Evolutionary conservation across 2,888 invertebrate species (phyloP).

Genomic region (Pristionchus fissidentatus): DNA sequence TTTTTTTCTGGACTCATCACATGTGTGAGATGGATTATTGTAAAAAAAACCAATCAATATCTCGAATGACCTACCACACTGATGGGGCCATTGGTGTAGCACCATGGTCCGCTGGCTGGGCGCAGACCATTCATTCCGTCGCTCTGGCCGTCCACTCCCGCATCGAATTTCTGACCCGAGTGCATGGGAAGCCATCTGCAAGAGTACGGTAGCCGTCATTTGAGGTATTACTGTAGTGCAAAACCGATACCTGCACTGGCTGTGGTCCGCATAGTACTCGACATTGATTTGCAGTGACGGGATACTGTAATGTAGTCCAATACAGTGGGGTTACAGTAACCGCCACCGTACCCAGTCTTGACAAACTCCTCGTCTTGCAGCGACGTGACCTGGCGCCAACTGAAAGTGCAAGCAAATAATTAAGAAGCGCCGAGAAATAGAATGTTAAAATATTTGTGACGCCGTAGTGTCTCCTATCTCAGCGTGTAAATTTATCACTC

Average conservation of each 20-base stretch:
- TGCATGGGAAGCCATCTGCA: constrained; percentile 17
- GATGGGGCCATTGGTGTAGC: neutral
- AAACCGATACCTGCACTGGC: constrained; percentile 19
- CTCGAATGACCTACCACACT: too few relatives aligned
- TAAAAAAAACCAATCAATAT: too few relatives aligned
- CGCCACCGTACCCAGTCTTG: constrained; percentile 11
- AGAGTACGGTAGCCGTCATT: neutral
- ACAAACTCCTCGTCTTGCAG: neutral
- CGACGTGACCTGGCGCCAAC: too few relatives aligned
- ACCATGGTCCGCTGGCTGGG: constrained; percentile 17
- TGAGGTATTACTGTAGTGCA: neutral
- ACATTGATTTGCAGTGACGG: neutral
- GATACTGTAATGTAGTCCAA: neutral
- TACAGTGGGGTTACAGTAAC: neutral
- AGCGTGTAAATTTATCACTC: too few relatives aligned
- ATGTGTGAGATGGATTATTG: too few relatives aligned
- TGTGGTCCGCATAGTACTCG: constrained; percentile 32
- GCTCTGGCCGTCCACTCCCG: neutral
- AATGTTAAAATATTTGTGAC: too few relatives aligned
- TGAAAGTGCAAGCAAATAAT: too few relatives aligned
- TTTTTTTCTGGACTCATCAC: too few relatives aligned
- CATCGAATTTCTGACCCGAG: neutral
- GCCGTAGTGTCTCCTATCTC: neutral
- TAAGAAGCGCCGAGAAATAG: too few relatives aligned
- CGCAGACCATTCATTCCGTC: neutral